Evolutionary conservation across 2,113 vertebrate genomes (phyloP).

Genomic region (Cephalopholis sonnerati): DNA sequence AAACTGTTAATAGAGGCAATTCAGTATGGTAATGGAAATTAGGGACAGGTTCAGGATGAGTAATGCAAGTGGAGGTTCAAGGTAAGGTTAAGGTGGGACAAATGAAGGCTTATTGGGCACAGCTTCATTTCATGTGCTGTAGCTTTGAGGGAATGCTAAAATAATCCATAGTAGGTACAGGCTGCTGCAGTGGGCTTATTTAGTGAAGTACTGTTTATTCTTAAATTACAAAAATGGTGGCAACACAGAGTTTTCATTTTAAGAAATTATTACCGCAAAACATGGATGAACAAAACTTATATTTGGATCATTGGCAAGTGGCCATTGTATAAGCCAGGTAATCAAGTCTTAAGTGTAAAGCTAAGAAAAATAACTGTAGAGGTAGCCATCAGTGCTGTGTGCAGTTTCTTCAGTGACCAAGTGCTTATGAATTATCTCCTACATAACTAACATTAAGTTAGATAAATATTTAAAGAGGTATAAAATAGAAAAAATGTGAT

Average conservation of each 20-base stretch:
- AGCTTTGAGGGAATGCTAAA: background rate
- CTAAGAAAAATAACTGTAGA: background rate
- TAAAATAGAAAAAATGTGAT: background rate
- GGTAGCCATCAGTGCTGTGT: background rate
- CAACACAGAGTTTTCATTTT: background rate
- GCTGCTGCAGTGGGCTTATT: background rate
- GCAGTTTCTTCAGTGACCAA: background rate
- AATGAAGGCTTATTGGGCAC: conserved; percentile 14
- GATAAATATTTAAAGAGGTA: background rate
- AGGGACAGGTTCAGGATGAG: background rate
- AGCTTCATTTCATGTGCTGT: background rate
- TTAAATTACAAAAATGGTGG: background rate
- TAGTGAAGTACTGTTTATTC: background rate
- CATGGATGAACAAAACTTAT: background rate
- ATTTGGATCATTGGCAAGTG: background rate
- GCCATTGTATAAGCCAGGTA: background rate
- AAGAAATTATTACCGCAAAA: background rate
- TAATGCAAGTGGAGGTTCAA: conserved; percentile 7
- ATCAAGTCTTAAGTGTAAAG: background rate
- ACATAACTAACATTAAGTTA: background rate
- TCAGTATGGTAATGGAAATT: background rate
- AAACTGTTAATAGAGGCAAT: background rate
- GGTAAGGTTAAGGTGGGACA: conserved; percentile 22
- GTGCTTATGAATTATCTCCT: background rate
- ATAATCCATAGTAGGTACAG: too few relatives aligned